phyloP scores from a whole-genome alignment of 1,140 invertebrate genomes.

The Steinernema feltiae region DNA sequence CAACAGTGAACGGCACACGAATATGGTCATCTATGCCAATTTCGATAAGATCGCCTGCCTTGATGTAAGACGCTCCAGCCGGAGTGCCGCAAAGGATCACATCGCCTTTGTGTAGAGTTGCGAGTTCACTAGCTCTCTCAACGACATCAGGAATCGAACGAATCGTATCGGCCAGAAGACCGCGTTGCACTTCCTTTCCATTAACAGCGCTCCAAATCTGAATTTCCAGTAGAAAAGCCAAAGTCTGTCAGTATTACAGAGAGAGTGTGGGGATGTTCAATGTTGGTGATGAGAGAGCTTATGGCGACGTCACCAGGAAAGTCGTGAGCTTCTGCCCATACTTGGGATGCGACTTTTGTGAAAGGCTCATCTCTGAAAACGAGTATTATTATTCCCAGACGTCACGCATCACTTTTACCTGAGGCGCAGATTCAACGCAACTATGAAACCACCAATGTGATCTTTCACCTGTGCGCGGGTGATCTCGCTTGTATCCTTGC shows the following conservation, averaged over 20 bases:
- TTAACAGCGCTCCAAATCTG: slow-evolving; percentile 22
- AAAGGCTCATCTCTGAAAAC: not conserved
- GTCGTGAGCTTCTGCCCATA: not conserved
- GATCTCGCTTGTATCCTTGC: slow-evolving; percentile 19
- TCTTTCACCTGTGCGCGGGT: not conserved
- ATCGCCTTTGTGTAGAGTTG: slow-evolving; percentile 13
- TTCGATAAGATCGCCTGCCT: slow-evolving; percentile 18
- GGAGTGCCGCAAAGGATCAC: not conserved
- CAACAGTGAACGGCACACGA: not conserved
- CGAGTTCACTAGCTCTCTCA: slow-evolving; percentile 11
- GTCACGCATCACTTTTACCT: not conserved
- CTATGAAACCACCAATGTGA: slow-evolving; percentile 15
- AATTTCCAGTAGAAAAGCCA: not conserved
- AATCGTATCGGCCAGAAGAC: not conserved
- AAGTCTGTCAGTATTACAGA: not conserved
- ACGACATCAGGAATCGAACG: slow-evolving; percentile 8
- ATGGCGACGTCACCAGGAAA: not conserved
- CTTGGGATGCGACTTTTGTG: not conserved
- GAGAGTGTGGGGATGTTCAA: not conserved
- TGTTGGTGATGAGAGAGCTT: not conserved
- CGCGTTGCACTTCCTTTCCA: slow-evolving; percentile 14
- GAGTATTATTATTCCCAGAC: too few species aligned
- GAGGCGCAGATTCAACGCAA: not conserved
- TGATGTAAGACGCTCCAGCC: slow-evolving; percentile 1
- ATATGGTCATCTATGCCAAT: slow-evolving; percentile 19